Evolutionary conservation across 2,888 invertebrate species (phyloP), one percentile per base, ranked within the genome.

Genomic region (Drosophila mayaguana): DNA sequence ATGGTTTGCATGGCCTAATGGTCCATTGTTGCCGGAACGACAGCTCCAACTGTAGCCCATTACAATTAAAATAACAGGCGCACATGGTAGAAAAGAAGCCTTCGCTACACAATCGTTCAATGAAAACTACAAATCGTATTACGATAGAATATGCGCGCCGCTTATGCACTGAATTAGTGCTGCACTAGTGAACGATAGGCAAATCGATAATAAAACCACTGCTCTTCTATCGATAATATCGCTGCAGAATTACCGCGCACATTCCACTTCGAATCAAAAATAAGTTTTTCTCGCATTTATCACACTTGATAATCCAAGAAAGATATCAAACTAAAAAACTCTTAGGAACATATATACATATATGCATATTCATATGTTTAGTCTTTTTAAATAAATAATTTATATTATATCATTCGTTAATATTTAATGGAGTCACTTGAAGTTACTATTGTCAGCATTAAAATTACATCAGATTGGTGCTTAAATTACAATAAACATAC

Each of bases 131-230:
- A 55, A 72, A 25, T 28, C 32, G 45, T 16, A 55, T 32, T 9
- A 9, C 43, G 48, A 48, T 22, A 22, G 54, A 63, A 73, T 55
- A 61, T 61, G 60, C 70, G 61, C 50, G 72, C 75, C 75, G 67
- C 72, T 54, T 51, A 61, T 66, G 60, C 72, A 62, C 46, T 42
- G 16, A 18, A 36, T 18, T 14, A 59, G 11, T 57, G 62, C 5
- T 55, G 40, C 56, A 18, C 32, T 11, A 16, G 32, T 9, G 9
- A 54, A 38, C 53, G 63, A 46, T 53, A 14, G 5, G 8, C n/a
- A 11, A 32, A n/a, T 25, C 38, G 59, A 14, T 45, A 45, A 12
- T 8, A 16, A 20, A 6, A 14, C 0, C 11, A 6, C 6, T 18
- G 1, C 0, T 18, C 11, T 7, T 11, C 25, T 57, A 25, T 45